These are phyloP conservation scores for Propithecus coquereli DNA, from an alignment of 2,113 vertebrate genomes.

Conservation along the genomic window DNA sequence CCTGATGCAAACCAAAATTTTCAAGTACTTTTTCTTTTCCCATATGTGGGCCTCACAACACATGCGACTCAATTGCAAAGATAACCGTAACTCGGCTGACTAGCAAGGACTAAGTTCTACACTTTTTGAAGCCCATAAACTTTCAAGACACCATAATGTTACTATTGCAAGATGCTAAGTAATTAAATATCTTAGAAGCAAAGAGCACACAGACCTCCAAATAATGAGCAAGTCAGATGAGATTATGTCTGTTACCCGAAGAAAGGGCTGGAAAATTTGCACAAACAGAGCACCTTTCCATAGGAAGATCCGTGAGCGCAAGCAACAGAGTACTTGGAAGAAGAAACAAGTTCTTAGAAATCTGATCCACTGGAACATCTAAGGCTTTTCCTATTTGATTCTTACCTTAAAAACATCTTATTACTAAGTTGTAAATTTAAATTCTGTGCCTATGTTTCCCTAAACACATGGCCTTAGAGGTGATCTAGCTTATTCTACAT, in stretches of 20 bases:
- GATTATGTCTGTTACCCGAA: neutral
- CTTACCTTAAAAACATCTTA: neutral
- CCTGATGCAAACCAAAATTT: rapidly evolving
- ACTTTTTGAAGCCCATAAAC: rapidly evolving
- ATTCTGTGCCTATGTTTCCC: neutral
- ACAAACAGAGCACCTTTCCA: rapidly evolving
- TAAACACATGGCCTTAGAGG: neutral
- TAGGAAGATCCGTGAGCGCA: rapidly evolving
- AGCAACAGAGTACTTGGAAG: neutral
- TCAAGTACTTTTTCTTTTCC: rapidly evolving
- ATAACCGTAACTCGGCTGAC: rapidly evolving
- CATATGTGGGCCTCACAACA: neutral
- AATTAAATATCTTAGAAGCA: neutral
- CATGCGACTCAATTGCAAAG: neutral
- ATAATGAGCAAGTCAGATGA: rapidly evolving
- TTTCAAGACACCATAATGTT: neutral
- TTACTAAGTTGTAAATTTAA: neutral
- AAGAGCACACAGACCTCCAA: neutral
- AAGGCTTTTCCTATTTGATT: neutral
- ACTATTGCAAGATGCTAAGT: rapidly evolving
- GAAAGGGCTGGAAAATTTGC: neutral
- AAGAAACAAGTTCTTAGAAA: neutral
- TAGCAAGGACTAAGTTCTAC: rapidly evolving
- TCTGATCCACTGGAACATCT: rapidly evolving
- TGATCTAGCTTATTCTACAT: neutral